phyloP scores from a whole-genome alignment of 2,797 vertebrate species.

The Siniperca scherzeri region DNA sequence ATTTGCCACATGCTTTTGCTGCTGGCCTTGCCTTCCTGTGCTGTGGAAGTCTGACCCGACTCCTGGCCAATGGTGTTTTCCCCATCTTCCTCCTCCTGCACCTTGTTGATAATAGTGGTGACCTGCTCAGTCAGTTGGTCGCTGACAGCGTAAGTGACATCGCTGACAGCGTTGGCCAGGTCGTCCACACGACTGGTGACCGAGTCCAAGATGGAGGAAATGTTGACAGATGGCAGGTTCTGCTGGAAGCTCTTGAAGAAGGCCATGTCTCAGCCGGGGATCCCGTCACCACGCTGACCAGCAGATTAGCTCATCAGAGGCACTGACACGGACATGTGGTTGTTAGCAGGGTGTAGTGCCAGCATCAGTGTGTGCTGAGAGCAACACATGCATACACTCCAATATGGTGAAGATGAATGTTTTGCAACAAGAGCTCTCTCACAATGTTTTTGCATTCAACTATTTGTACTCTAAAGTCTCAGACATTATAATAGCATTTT shows the following conservation, averaged over 20 bases:
- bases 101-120: slow-evolving; percentile 89
- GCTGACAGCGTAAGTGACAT: slow-evolving; percentile 90
- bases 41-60: slow-evolving; percentile 27
- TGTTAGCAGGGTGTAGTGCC: slow-evolving; percentile 53
- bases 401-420: slow-evolving; percentile 11
- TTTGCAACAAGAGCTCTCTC: background rate
- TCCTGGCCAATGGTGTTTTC: slow-evolving; percentile 54
- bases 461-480: background rate
- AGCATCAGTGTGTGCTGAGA: slow-evolving; percentile 37
- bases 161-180: slow-evolving; percentile 89
- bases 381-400: slow-evolving; percentile 7
- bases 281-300: slow-evolving; percentile 39
- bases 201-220: slow-evolving; percentile 91
- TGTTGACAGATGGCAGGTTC: slow-evolving; percentile 90
- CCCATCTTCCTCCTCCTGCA: slow-evolving; percentile 83
- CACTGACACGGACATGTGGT: slow-evolving; percentile 72
- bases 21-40: slow-evolving; percentile 58
- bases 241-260: slow-evolving; percentile 96
- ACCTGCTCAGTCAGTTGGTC: slow-evolving; percentile 95
- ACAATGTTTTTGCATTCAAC: background rate
- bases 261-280: slow-evolving; percentile 85
- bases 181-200: slow-evolving; percentile 92
- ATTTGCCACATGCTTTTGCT: slow-evolving; percentile 69
- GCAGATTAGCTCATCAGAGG: slow-evolving; percentile 73
- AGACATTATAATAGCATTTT: background rate